Evolutionary conservation across 2,797 vertebrate genomes (phyloP).

Genomic region (Sylvilagus floridanus): DNA sequence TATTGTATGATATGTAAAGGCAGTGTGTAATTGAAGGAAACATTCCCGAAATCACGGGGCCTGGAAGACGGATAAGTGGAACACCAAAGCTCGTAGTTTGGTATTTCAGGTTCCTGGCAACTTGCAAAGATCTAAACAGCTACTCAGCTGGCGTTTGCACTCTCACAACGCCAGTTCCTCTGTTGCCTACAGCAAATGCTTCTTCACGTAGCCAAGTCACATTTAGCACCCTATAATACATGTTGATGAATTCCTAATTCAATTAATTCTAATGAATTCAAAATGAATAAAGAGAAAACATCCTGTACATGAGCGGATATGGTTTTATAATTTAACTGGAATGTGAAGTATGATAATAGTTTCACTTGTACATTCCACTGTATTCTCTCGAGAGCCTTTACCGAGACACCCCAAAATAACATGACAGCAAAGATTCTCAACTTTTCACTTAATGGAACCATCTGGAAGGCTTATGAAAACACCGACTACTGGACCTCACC

Average conservation of each 20-base stretch:
- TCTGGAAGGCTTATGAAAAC: not conserved
- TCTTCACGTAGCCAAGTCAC: not conserved
- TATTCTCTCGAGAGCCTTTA: constrained; percentile 37
- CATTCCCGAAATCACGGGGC: constrained; percentile 12
- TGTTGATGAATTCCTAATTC: constrained; percentile 30
- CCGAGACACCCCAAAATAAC: not conserved
- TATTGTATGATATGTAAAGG: constrained; percentile 30
- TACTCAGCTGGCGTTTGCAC: not conserved
- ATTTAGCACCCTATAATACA: not conserved
- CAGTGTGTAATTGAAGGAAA: constrained; percentile 24
- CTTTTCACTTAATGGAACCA: not conserved
- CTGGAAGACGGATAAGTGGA: not conserved
- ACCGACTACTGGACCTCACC: not conserved
- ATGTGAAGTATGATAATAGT: not conserved
- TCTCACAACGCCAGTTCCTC: not conserved
- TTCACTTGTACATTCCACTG: not conserved
- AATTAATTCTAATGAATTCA: constrained; percentile 25
- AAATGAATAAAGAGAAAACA: constrained; percentile 27
- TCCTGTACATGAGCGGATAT: not conserved
- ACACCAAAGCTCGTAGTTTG: not conserved
- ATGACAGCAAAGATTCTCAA: not conserved
- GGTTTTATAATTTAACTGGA: constrained; percentile 41
- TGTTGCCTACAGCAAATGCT: not conserved
- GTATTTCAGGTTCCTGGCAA: not conserved
- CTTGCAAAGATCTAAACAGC: not conserved